Base-by-base conservation (phyloP, 2,113 vertebrate genomes). In the mouse (Mus musculus) region DNA sequence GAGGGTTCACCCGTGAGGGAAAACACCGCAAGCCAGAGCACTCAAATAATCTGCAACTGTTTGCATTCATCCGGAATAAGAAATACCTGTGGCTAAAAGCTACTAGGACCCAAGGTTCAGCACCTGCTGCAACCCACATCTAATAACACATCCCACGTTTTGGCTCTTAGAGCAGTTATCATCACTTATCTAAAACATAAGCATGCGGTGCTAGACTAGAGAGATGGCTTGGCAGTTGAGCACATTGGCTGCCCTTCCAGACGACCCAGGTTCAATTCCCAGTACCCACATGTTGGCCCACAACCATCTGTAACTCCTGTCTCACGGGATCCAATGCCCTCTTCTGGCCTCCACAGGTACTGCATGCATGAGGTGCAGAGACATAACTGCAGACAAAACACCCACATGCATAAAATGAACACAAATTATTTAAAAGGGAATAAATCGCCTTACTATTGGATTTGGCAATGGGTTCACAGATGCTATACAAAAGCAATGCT, bases 381-480 rank as follows among this genome's bases (percentile, higher is more conserved):
- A 49, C 49, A 49, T 49, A 49, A 49, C 49, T 49, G 6, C n/a
- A 39, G 71, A n/a, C 36, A 73, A 72, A 72, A 72, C 69, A 72
- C n/a, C n/a, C 36, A 39, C 71, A 73, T 39, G n/a, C 36, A 73
- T 39, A 73, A 20, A 73, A 39, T 73, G 75, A 77, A 52, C 52
- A 33, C 46, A 49, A 77, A 49, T 77, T 30, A 77, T 17, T 77
- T 77, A 52, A 52, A 76, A 46, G 52, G 11, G 36, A 46, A 36
- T 42, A 59, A 71, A 77, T 90, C 22, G 80, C 81, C 28, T 81
- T 88, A 14, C 88, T 5, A 26, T 63, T 82, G 17, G 26, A 87
- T 88, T n/a, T 97, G 80, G n/a, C 65, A 81, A 59, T 28, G n/a
- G 39, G 91, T 46, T 94, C 30, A 95, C 0, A 89, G 65, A 76